Percentiles rank a stretch among this genome's conserved stretches.
Conservation (phyloP, 2,888 invertebrate species). For the Pimpla rufipes region DNA sequence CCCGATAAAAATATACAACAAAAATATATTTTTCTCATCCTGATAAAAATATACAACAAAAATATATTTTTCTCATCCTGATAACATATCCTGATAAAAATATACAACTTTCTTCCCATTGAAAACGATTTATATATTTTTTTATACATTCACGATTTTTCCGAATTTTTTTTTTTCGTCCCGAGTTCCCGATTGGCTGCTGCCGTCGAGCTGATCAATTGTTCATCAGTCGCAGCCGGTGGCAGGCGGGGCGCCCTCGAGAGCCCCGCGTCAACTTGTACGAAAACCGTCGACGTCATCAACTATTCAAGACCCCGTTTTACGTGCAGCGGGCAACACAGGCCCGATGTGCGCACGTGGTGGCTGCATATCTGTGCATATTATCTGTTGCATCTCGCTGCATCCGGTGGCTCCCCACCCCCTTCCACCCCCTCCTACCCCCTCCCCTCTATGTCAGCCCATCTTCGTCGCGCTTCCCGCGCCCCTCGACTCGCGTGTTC, state of each 20-base stretch:
- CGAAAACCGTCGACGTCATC: not conserved
- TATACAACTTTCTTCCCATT: no score
- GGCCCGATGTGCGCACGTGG: not conserved
- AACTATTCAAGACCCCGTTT: constrained; percentile 7
- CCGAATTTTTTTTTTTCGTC: no score
- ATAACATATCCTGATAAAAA: no score
- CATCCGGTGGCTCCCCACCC: constrained; percentile 31
- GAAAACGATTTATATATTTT: no score
- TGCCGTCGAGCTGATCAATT: no score
- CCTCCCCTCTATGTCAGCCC: not conserved
- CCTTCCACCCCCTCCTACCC: not conserved
- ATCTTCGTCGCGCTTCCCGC: not conserved
- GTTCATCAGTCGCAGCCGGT: no score
- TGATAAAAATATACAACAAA: no score
- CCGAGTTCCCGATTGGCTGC: no score
- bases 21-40: no score
- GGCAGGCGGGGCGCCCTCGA: not conserved
- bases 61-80: no score
- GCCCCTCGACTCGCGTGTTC: not conserved
- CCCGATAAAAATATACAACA: no score
- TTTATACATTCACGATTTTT: no score
- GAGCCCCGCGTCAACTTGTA: not conserved
- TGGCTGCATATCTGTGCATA: constrained; percentile 18
- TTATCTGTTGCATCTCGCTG: constrained; percentile 46
- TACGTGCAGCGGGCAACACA: not conserved